These are phyloP conservation scores for Ceramica pisi DNA, from an alignment of 2,888 invertebrate species.

Conservation along the genomic window DNA sequence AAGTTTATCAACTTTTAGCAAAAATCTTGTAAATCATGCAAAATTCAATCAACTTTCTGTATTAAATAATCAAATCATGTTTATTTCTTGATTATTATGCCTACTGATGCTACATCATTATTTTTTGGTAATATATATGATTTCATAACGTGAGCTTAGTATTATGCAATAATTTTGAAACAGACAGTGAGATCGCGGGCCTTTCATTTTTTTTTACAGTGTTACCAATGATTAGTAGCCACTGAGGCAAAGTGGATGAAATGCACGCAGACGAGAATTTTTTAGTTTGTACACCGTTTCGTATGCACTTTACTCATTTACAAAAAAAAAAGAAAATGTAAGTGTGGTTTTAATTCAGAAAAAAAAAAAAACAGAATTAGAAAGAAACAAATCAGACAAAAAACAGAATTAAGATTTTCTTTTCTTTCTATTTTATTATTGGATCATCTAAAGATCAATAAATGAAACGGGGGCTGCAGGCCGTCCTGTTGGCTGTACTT, in stretches of 20 bases:
- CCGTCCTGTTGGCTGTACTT: not conserved
- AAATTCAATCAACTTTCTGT: not conserved
- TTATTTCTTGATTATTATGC: not conserved
- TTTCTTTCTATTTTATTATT: not conserved
- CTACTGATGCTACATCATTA: not conserved
- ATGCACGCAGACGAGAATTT: not conserved
- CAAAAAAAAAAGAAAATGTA: too few relatives aligned
- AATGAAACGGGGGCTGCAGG: not conserved
- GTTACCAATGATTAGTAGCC: conserved; percentile 11
- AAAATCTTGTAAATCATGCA: not conserved
- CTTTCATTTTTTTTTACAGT: conserved; percentile 1
- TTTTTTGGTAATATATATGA: not conserved
- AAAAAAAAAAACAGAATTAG: not conserved
- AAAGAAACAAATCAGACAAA: not conserved
- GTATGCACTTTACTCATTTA: too few relatives aligned
- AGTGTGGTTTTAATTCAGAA: too few relatives aligned
- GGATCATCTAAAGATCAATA: too few relatives aligned
- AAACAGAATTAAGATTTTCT: too few relatives aligned
- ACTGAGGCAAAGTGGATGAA: not conserved
- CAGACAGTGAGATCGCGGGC: not conserved
- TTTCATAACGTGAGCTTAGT: conserved; percentile 13
- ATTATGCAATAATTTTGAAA: conserved; percentile 47
- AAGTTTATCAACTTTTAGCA: not conserved
- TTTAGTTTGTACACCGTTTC: too few relatives aligned
- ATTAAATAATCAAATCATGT: not conserved